Percentiles rank a stretch among this genome's conserved stretches.
Conservation (phyloP, 2,888 invertebrate genomes). For the Kryphioiulus occultus region DNA sequence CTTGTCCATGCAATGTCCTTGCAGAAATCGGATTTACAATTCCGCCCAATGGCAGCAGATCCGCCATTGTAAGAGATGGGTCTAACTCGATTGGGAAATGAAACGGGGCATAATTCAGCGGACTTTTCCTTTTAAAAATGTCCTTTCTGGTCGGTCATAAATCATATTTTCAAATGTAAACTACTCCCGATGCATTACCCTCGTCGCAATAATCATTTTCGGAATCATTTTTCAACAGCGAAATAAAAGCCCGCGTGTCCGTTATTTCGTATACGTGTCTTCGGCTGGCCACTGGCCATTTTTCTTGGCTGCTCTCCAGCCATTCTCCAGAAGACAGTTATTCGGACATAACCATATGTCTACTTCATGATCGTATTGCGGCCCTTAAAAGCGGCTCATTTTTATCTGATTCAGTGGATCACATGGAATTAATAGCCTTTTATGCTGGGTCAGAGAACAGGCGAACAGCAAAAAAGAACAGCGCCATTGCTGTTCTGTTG, state of each 20-base stretch:
- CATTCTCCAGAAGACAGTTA: conserved; percentile 2
- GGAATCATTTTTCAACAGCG: background rate
- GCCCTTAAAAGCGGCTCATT: conserved; percentile 19
- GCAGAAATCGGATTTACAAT: too few species aligned
- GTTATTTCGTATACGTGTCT: background rate
- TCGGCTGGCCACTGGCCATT: background rate
- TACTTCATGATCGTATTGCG: background rate
- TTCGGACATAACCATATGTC: conserved; percentile 19
- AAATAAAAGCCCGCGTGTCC: background rate
- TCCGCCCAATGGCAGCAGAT: background rate
- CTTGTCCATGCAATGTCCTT: too few species aligned
- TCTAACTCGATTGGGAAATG: conserved; percentile 31
- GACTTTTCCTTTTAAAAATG: background rate
- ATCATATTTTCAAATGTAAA: conserved; percentile 35
- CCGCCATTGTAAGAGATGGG: background rate
- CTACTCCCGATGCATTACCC: conserved; percentile 35
- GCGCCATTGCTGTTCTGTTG: background rate
- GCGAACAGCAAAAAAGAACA: background rate
- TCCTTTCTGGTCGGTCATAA: background rate
- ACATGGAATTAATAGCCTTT: conserved; percentile 31
- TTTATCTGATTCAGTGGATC: conserved; percentile 35
- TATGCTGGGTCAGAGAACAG: conserved; percentile 31
- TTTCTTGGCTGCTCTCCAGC: conserved; percentile 20
- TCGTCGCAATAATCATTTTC: conserved; percentile 35
- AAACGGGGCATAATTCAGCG: background rate